Conservation (phyloP, 2,888 invertebrate species). For the Drosophila bunnanda region DNA sequence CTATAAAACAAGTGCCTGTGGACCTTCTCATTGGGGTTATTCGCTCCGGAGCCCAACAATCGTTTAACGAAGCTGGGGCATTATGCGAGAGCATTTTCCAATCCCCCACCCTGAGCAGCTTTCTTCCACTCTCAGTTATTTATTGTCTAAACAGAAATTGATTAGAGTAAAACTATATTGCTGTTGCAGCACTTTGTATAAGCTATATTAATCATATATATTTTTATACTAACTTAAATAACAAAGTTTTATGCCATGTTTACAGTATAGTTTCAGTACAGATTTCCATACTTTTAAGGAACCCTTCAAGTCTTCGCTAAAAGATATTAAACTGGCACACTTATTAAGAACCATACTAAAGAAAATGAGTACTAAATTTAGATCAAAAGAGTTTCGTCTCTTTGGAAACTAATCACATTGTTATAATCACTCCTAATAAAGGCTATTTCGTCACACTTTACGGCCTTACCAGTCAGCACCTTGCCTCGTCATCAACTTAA, state of each 20-base stretch:
- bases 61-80: constrained; percentile 69
- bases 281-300: too few species aligned
- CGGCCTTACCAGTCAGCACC: constrained; percentile 13
- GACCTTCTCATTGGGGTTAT: constrained; percentile 36
- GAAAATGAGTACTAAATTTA: not conserved
- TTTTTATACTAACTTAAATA: too few species aligned
- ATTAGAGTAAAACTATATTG: not conserved
- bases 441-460: constrained; percentile 23
- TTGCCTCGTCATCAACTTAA: constrained; percentile 24
- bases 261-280: too few species aligned
- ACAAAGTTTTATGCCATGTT: too few species aligned
- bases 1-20: constrained; percentile 70
- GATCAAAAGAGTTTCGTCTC: not conserved
- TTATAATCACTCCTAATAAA: constrained; percentile 19
- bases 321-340: not conserved
- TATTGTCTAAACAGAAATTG: not conserved
- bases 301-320: not conserved
- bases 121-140: constrained; percentile 1
- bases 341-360: not conserved
- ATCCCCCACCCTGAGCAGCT: constrained; percentile 21
- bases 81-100: constrained; percentile 61
- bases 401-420: constrained; percentile 3
- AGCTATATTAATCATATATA: too few species aligned
- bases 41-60: constrained; percentile 2
- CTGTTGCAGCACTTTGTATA: too few species aligned